Percentiles rank a stretch among this genome's conserved stretches.
phyloP scores from a whole-genome alignment of 2,113 vertebrate genomes.

The Myrmecobius fasciatus region DNA sequence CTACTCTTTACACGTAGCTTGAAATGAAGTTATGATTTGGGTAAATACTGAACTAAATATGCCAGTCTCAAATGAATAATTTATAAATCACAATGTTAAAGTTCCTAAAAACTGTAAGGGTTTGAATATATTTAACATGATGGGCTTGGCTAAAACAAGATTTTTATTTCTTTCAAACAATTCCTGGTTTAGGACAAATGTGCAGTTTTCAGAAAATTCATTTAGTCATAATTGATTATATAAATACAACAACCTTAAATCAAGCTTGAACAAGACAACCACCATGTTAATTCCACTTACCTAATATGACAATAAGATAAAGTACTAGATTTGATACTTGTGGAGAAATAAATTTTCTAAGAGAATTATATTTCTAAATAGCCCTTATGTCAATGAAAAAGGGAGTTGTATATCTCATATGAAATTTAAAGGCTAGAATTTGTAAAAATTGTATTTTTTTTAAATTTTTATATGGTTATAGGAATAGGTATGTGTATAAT shows the following conservation, averaged over 20 bases:
- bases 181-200: constrained; percentile 62
- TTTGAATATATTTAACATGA: constrained; percentile 70
- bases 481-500: constrained; percentile 8
- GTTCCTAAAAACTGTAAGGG: constrained; percentile 62
- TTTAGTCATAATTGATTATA: constrained; percentile 76
- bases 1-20: constrained; percentile 65
- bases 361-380: constrained; percentile 72
- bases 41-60: constrained; percentile 57
- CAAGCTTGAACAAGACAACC: constrained; percentile 64
- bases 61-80: constrained; percentile 67
- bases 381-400: constrained; percentile 68
- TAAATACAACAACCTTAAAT: constrained; percentile 69
- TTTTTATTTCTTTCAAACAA: constrained; percentile 73
- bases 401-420: constrained; percentile 33
- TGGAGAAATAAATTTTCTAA: constrained; percentile 26
- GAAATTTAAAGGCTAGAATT: constrained; percentile 43
- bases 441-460: constrained; percentile 60
- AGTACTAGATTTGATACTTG: constrained; percentile 59
- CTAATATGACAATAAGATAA: constrained; percentile 54
- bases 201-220: constrained; percentile 50
- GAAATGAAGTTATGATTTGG: constrained; percentile 51
- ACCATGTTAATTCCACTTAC: constrained; percentile 52
- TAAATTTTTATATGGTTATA: constrained; percentile 48
- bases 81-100: constrained; percentile 66
- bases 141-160: constrained; percentile 74